A percentile compares a stretch with the other conserved stretches of the same genome.
These are phyloP conservation scores for Himalopsyche japonica DNA, from an alignment of 2,888 invertebrate species.

Conservation along the genomic window DNA sequence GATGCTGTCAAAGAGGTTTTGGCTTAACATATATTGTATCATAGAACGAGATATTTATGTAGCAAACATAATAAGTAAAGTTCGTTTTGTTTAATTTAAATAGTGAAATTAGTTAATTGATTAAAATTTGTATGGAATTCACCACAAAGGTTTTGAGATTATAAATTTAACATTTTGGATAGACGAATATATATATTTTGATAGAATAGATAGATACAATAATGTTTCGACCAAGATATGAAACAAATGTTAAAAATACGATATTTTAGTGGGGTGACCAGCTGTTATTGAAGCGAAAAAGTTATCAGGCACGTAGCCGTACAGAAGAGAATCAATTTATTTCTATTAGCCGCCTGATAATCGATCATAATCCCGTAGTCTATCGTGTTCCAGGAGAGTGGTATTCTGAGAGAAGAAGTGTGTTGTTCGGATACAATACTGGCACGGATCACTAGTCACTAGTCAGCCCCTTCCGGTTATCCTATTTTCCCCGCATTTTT, in stretches of 20 bases:
- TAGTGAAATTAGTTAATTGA: no score
- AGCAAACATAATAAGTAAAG: no score
- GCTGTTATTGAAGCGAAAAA: background rate
- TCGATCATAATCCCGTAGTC: constrained; percentile 26
- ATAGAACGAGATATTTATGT: no score
- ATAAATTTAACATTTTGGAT: no score
- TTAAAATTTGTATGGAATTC: no score
- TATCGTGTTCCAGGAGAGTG: background rate
- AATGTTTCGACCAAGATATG: no score
- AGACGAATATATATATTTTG: no score
- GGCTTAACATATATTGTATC: no score
- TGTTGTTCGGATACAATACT: constrained; percentile 16
- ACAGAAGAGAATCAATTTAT: constrained; percentile 21
- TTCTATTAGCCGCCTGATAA: constrained; percentile 31
- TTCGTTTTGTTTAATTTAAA: no score
- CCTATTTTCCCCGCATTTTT: background rate
- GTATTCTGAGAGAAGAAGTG: background rate
- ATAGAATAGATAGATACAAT: no score
- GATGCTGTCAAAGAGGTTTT: no score
- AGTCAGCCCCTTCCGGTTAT: background rate
- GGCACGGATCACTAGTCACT: constrained; percentile 15
- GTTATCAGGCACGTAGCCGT: background rate
- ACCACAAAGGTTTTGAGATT: no score
- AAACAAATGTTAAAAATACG: background rate
- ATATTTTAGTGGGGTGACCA: background rate